Percentiles rank a stretch among this genome's conserved stretches.
phyloP scores from a whole-genome alignment of 1,140 invertebrate species.

The Gonioctena quinquepunctata region DNA sequence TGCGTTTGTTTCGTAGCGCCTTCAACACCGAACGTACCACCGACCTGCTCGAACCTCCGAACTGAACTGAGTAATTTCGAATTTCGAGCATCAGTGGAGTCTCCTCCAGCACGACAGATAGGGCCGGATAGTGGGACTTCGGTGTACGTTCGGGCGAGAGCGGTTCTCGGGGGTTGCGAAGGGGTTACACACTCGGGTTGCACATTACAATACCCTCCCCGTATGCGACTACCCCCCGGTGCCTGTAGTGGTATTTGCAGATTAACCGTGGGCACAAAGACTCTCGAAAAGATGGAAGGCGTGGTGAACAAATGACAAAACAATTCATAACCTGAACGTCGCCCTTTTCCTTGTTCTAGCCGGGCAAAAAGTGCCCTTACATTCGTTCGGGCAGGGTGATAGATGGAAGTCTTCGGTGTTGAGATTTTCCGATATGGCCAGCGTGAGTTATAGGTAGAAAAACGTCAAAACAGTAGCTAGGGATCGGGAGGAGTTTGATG shows the following conservation, averaged over 20 bases:
- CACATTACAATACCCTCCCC: slow-evolving; percentile 6
- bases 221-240: background rate
- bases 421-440: slow-evolving; percentile 10
- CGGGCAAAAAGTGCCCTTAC: slow-evolving; percentile 15
- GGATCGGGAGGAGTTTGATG: slow-evolving; percentile 3
- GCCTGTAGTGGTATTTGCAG: slow-evolving; percentile 14
- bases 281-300: background rate
- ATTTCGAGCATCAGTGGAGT: background rate
- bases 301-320: slow-evolving; percentile 16
- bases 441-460: slow-evolving; percentile 7
- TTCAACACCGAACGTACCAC: background rate
- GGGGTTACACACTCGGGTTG: slow-evolving; percentile 25
- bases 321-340: slow-evolving; percentile 7
- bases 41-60: background rate
- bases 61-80: slow-evolving; percentile 18
- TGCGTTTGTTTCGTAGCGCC: background rate
- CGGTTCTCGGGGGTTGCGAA: slow-evolving; percentile 31
- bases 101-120: slow-evolving; percentile 18
- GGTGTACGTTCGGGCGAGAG: slow-evolving; percentile 26
- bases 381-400: background rate
- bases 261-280: slow-evolving; percentile 5
- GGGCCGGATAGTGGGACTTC: background rate
- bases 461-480: slow-evolving; percentile 18
- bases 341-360: background rate
- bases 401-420: slow-evolving; percentile 16